Percentiles rank a stretch among this genome's conserved stretches.
phyloP scores from a whole-genome alignment of 2,888 invertebrate species.

The Nebria brevicollis region DNA sequence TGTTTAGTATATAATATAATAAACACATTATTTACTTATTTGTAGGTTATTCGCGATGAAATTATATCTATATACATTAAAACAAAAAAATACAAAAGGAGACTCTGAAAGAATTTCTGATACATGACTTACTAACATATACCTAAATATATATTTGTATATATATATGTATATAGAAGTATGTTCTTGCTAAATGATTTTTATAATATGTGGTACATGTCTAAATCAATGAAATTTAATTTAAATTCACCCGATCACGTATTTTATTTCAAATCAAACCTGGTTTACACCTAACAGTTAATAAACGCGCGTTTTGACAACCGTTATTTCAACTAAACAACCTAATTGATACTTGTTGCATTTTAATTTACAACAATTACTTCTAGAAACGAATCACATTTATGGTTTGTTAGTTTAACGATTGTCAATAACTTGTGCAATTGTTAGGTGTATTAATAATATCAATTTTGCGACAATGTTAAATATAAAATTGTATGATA shows the following conservation, averaged over 20 bases:
- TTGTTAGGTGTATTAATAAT: too few relatives aligned
- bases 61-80: constrained; percentile 60
- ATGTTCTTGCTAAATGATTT: constrained; percentile 56
- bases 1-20: constrained; percentile 57
- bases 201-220: constrained; percentile 58
- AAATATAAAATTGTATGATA: not conserved
- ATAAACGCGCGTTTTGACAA: too few relatives aligned
- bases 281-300: too few relatives aligned
- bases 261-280: constrained; percentile 53
- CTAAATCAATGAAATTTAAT: constrained; percentile 36
- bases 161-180: constrained; percentile 52
- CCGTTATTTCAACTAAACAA: too few relatives aligned
- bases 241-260: constrained; percentile 14
- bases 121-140: constrained; percentile 54
- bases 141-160: constrained; percentile 57
- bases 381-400: too few relatives aligned
- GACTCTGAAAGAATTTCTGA: constrained; percentile 58
- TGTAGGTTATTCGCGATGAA: constrained; percentile 60
- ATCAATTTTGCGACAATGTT: constrained; percentile 13
- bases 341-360: too few relatives aligned
- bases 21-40: constrained; percentile 60
- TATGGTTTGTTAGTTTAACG: too few relatives aligned
- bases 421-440: too few relatives aligned
- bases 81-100: constrained; percentile 49
- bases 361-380: too few relatives aligned